Percentiles rank a stretch among this genome's conserved stretches.
phyloP scores from a whole-genome alignment of 1,140 invertebrate species.

The Phymastichus coffea region DNA sequence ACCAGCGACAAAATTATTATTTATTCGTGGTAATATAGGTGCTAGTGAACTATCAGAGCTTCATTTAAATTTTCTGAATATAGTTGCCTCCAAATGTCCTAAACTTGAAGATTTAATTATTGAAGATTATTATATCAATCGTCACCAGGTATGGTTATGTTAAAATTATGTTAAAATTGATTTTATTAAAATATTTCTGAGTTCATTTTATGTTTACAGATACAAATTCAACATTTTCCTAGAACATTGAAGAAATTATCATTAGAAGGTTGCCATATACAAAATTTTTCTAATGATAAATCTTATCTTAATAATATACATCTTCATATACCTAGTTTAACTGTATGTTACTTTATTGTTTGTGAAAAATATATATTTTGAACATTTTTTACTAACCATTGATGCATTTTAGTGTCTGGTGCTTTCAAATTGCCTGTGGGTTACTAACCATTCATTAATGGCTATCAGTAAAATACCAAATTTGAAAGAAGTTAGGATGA shows the following conservation, averaged over 20 bases:
- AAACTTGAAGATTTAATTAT: constrained; percentile 55
- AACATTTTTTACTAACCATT: constrained; percentile 6
- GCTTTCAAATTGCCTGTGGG: constrained; percentile 69
- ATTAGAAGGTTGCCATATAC: constrained; percentile 59
- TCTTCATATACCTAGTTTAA: constrained; percentile 57
- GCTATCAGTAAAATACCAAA: constrained; percentile 67
- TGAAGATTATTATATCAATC: constrained; percentile 57
- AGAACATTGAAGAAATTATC: constrained; percentile 57
- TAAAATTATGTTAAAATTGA: too few relatives aligned
- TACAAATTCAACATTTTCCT: constrained; percentile 61
- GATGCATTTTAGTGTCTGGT: constrained; percentile 60
- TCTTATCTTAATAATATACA: constrained; percentile 63
- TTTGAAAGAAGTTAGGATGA: constrained; percentile 61
- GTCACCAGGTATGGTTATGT: constrained; percentile 53
- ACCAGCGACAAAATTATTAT: constrained; percentile 51
- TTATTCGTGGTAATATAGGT: constrained; percentile 45
- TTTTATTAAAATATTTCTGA: too few relatives aligned
- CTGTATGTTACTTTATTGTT: constrained; percentile 49
- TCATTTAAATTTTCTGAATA: constrained; percentile 39
- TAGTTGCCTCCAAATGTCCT: constrained; percentile 38
- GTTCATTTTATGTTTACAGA: constrained; percentile 45
- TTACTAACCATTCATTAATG: constrained; percentile 68
- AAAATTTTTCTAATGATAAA: constrained; percentile 55
- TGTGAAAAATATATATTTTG: constrained; percentile 6
- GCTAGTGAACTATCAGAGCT: constrained; percentile 31